A percentile compares a stretch with the other conserved stretches of the same genome.
These are phyloP conservation scores for Lophotis ruficrista DNA, from an alignment of 2,113 vertebrate species.

Conservation along the genomic window DNA sequence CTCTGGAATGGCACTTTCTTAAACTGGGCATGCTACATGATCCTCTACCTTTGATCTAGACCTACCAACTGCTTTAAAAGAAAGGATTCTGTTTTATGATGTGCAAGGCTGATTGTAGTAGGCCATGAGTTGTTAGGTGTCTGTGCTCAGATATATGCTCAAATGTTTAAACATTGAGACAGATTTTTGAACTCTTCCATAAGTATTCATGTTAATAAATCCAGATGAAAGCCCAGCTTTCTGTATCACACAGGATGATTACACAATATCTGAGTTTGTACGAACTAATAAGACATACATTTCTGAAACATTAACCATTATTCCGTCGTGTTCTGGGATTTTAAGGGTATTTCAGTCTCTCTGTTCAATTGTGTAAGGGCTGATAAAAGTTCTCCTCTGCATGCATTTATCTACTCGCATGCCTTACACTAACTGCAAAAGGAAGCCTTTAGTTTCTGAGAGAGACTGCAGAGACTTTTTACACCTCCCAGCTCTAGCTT, in stretches of 20 bases:
- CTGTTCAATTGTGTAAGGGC: accelerated
- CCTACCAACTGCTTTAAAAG: neutral
- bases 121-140: neutral
- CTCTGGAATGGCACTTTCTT: neutral
- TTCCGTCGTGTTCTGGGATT: neutral
- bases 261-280: neutral
- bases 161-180: neutral
- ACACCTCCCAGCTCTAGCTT: neutral
- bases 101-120: neutral
- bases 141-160: neutral
- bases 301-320: conserved; percentile 11
- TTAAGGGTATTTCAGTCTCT: neutral
- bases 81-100: neutral
- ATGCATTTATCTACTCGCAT: neutral
- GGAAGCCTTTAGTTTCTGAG: neutral
- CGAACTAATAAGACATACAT: neutral
- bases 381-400: neutral
- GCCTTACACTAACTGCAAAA: neutral
- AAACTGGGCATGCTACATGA: neutral
- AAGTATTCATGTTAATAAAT: conserved; percentile 8
- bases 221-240: neutral
- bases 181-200: neutral
- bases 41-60: conserved; percentile 36
- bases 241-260: neutral
- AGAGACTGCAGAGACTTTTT: neutral